Base-by-base conservation (phyloP, 2,888 invertebrate species). In the Drosophila paranaensis region DNA sequence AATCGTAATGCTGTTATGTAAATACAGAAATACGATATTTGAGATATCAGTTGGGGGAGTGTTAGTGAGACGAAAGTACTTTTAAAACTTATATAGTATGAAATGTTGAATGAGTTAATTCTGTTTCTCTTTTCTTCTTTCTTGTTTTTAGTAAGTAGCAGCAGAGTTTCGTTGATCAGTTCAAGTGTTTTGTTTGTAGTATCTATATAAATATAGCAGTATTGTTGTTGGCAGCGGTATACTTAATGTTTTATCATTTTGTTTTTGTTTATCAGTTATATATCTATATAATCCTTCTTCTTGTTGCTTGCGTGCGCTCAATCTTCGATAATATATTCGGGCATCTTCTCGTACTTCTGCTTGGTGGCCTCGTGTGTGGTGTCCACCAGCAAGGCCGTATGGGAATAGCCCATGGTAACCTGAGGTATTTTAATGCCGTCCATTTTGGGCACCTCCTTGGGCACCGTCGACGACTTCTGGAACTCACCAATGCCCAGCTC, bases 401-500 rank as follows among this genome's bases (percentile, higher is more conserved):
- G 98, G 5, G 97, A 97, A 89, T 95, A 95, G 4, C 98, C 98
- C 95, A 97, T 97, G 2, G 96, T 93, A 45, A 98, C 95, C 75
- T 96, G 95, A 50, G 96, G 95, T 76, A 97, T 95, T 93, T 96
- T 96, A 69, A 97, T 93, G 40, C 96, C 96, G 61, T 96, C 95
- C 93, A 96, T 94, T 70, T 95, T 95, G 56, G 94, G 94, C 81
- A 98, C 97, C 93, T 98, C 98, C 93, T 97, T 96, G 27, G 98
- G 98, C 37, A 95, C 94, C 2, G 97, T 96, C 3, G 97, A 96
- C 0, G 98, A 97, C 90, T 97, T 98, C 85, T 96, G 96, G 88
- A 96, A 95, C 81, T 98, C 98, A 0, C 98, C 98, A 72, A 97
- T 95, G 71, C 98, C 98, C 94, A 98, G 93, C 94, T 98, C 98